Evolutionary conservation across 2,113 vertebrate genomes (phyloP), one percentile per base, ranked within the genome.

Genomic region (Scomber japonicus): DNA sequence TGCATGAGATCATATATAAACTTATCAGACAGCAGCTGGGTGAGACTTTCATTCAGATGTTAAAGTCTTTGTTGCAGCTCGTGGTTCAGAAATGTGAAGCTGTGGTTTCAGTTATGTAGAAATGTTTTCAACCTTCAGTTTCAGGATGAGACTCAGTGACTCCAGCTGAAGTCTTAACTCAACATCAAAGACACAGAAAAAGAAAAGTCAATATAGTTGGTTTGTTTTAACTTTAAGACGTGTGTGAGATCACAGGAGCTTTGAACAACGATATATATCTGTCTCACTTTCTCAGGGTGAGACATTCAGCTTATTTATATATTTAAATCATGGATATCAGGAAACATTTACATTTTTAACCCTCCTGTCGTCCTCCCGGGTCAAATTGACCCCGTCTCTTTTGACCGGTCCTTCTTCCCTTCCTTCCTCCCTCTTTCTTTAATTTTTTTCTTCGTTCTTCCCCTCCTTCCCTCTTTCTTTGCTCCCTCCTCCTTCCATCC

Each of bases 121-220:
- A 48, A 44, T 13, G 17, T 64, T 40, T 30, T 12, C 2, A 55
- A 63, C 27, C 50, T 77, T 77, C 17, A 35, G 45, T 19, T 55
- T 71, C 19, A 71, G 13, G 15, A 12, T 35, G 48, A 87, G 21
- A 64, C 24, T 8, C 21, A 35, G 24, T 4, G n/a, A 57, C 79
- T 66, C 49, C 55, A 6, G 30, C 35, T 35, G 30, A 74, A 64
- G 77, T 75, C 0, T 40, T 40, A 9, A 40, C 9, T 9, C 7
- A 40, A 40, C 35, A 40, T 40, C 35, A 2, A 40, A 40, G 35
- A 40, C 35, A 40, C 7, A 63, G 44, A 19, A 54, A 51, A 51
- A 63, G 40, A 24, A 21, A 64, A 50, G 19, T 11, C 35, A 14
- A 40, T 19, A 50, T 13, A 4, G 3, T 50, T 1, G 35, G 24